phyloP scores from a whole-genome alignment of 2,113 vertebrate species.

The Ursus arctos region DNA sequence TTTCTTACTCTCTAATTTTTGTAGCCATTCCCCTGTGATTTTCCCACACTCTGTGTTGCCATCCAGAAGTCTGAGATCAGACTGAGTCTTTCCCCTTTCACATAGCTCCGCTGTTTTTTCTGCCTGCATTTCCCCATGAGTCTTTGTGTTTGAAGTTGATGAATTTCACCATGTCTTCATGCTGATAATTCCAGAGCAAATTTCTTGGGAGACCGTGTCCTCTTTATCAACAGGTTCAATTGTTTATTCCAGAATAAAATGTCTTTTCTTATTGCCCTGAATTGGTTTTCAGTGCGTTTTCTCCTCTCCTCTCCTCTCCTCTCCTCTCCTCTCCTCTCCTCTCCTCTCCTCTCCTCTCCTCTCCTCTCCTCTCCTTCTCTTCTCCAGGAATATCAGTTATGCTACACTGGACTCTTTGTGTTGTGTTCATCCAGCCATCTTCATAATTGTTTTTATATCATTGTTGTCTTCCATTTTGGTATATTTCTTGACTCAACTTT shows the following conservation, averaged over 20 bases:
- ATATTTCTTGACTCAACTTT: neutral
- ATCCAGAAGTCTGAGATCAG: neutral
- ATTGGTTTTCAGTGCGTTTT: accelerated
- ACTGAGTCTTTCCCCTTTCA: neutral
- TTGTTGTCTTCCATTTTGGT: neutral
- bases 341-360: neutral
- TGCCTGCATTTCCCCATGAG: neutral
- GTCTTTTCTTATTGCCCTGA: neutral
- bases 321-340: neutral
- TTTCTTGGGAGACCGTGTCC: neutral
- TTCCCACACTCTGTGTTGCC: accelerated
- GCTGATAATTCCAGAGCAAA: neutral
- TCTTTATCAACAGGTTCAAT: neutral
- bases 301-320: neutral
- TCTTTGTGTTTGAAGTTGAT: neutral
- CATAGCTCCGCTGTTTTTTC: neutral
- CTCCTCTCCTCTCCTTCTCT: too few species aligned
- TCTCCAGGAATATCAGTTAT: neutral
- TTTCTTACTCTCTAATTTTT: neutral
- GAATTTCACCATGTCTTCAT: neutral
- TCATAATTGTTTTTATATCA: neutral
- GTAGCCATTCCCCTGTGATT: too few species aligned
- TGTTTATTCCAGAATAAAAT: neutral
- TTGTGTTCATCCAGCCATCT: neutral
- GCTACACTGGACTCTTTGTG: neutral